Conservation (phyloP, 2,888 invertebrate species). For the Eurytoma californica region DNA sequence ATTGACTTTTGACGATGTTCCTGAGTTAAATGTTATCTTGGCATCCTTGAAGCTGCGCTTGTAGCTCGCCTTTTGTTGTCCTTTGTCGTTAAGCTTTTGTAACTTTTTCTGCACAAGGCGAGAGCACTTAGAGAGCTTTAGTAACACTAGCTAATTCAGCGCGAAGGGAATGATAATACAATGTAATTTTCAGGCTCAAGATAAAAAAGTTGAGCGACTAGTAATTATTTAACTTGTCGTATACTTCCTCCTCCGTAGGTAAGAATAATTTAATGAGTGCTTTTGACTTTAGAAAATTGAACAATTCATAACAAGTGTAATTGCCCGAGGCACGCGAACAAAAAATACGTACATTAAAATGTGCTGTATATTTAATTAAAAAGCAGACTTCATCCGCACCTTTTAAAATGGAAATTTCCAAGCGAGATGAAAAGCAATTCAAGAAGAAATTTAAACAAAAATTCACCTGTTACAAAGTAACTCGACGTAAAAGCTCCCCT, state of each 20-base stretch:
- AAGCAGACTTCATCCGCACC: too few relatives aligned
- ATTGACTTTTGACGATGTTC: not conserved
- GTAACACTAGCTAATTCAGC: not conserved
- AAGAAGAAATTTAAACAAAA: too few relatives aligned
- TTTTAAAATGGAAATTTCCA: too few relatives aligned
- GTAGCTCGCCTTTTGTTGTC: conserved; percentile 9
- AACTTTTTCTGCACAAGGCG: conserved; percentile 10
- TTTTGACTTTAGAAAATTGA: too few relatives aligned
- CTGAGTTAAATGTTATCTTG: conserved; percentile 1
- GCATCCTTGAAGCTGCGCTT: conserved; percentile 18
- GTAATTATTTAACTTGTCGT: conserved; percentile 1
- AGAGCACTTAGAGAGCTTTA: not conserved
- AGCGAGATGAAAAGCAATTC: too few relatives aligned
- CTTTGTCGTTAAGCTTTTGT: conserved; percentile 9
- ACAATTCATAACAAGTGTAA: not conserved
- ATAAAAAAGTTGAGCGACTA: not conserved
- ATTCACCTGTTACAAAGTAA: not conserved
- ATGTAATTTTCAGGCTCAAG: not conserved
- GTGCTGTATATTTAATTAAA: too few relatives aligned
- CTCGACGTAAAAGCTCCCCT: not conserved
- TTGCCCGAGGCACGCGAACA: not conserved
- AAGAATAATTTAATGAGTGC: not conserved
- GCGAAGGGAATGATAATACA: not conserved
- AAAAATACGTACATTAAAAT: not conserved
- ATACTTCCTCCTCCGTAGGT: not conserved